phyloP scores from a whole-genome alignment of 30 jellyfish, hydroid and myxozoan genomes.

The Aurelia sp. region DNA sequence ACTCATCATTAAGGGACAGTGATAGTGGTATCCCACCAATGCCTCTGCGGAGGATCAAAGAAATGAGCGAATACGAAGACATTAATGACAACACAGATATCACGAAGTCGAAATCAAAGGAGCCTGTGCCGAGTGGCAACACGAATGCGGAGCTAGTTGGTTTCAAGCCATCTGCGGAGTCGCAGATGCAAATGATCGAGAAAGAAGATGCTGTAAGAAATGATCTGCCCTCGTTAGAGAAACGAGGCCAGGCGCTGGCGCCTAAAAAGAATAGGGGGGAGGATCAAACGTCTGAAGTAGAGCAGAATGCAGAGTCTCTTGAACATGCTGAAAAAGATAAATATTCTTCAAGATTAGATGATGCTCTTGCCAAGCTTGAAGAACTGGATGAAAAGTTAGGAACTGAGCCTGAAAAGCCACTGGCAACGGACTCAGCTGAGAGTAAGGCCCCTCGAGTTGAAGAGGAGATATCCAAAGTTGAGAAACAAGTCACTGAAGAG shows the following conservation, averaged over 20 bases:
- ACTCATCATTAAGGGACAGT: constrained; percentile 79
- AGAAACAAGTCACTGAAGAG: constrained; percentile 45
- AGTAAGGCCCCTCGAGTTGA: not conserved
- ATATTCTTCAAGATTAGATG: constrained; percentile 53
- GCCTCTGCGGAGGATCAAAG: constrained; percentile 98
- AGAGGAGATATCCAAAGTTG: not conserved
- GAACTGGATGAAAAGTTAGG: constrained; percentile 35
- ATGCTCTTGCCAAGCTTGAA: constrained; percentile 66
- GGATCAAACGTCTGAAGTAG: constrained; percentile 17
- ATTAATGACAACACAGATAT: constrained; percentile 71
- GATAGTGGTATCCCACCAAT: constrained; percentile 96
- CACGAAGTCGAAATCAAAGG: constrained; percentile 48
- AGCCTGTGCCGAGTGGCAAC: constrained; percentile 37
- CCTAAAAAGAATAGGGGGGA: not conserved
- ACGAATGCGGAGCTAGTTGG: constrained; percentile 74
- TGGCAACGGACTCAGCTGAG: not conserved
- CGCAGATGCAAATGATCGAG: constrained; percentile 20
- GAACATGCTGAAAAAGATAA: constrained; percentile 25
- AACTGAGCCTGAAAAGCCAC: not conserved
- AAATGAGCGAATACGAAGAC: constrained; percentile 67
- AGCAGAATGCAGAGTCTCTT: not conserved
- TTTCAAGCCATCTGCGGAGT: constrained; percentile 65
- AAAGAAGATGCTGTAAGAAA: constrained; percentile 65
- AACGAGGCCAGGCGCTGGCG: constrained; percentile 61
- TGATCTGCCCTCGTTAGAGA: constrained; percentile 65